phyloP scores from a whole-genome alignment of 1,140 invertebrate species.

The Acyrthosiphon pisum region DNA sequence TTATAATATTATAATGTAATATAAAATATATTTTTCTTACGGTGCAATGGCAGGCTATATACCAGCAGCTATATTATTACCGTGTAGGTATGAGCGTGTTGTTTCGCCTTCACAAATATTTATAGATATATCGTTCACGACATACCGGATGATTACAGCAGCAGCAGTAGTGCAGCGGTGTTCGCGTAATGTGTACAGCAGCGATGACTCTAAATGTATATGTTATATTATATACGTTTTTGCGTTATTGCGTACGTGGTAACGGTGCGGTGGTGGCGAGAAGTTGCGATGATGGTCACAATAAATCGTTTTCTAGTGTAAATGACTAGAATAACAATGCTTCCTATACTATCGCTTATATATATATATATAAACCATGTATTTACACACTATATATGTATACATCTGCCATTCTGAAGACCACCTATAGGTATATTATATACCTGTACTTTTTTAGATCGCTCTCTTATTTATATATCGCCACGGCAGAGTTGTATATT shows the following conservation, averaged over 20 bases:
- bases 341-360: neutral
- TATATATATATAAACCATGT: too few species aligned
- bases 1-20: neutral
- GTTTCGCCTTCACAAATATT: slow-evolving; percentile 48
- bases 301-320: slow-evolving; percentile 45
- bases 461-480: too few species aligned
- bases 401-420: too few species aligned
- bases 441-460: neutral
- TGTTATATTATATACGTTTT: neutral
- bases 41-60: neutral
- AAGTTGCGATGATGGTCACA: neutral
- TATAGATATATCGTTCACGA: slow-evolving; percentile 31
- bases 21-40: neutral
- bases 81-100: neutral
- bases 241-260: neutral
- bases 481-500: neutral
- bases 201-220: neutral
- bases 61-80: neutral
- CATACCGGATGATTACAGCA: neutral
- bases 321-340: slow-evolving; percentile 35
- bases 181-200: neutral
- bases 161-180: neutral
- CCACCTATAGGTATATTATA: neutral
- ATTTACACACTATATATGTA: too few species aligned
- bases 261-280: neutral